Percentiles rank a stretch among this genome's conserved stretches.
Evolutionary conservation across 1,140 invertebrate genomes (phyloP).

Genomic region (Asobara japonica): DNA sequence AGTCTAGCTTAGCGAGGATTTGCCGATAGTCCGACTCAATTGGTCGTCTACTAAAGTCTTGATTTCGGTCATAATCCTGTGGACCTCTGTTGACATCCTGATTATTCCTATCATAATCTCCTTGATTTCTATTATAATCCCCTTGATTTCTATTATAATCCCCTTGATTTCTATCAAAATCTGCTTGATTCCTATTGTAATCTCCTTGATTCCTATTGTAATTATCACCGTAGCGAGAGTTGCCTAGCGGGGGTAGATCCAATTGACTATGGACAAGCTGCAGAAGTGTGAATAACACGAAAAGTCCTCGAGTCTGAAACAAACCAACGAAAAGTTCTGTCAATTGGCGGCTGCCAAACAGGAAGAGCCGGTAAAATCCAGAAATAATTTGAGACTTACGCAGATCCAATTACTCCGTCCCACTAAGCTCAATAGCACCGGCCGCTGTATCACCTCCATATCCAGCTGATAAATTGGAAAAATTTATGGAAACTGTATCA

Average conservation of each 20-base stretch:
- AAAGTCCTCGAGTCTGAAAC: background rate
- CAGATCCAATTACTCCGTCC: conserved; percentile 37
- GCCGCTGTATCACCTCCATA: conserved; percentile 52
- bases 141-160: background rate
- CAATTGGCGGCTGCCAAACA: too few species aligned
- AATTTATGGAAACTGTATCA: background rate
- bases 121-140: conserved; percentile 21
- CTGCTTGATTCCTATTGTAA: conserved; percentile 46
- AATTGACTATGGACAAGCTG: conserved; percentile 48
- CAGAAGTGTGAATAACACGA: conserved; percentile 27
- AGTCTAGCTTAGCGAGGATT: conserved; percentile 76
- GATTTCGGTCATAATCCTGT: background rate
- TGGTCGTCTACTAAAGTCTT: conserved; percentile 22
- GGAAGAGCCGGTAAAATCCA: too few species aligned
- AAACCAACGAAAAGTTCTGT: background rate
- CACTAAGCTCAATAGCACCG: conserved; percentile 42
- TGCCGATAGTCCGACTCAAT: conserved; percentile 52
- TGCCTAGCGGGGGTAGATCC: conserved; percentile 54
- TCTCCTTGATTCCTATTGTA: conserved; percentile 29
- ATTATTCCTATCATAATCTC: background rate
- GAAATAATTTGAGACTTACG: conserved; percentile 53
- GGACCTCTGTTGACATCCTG: conserved; percentile 20
- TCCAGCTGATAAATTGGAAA: background rate
- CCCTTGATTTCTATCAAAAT: conserved; percentile 11
- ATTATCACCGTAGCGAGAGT: conserved; percentile 36